phyloP scores from a whole-genome alignment of 2,113 vertebrate species.

The Gadus chalcogrammus region DNA sequence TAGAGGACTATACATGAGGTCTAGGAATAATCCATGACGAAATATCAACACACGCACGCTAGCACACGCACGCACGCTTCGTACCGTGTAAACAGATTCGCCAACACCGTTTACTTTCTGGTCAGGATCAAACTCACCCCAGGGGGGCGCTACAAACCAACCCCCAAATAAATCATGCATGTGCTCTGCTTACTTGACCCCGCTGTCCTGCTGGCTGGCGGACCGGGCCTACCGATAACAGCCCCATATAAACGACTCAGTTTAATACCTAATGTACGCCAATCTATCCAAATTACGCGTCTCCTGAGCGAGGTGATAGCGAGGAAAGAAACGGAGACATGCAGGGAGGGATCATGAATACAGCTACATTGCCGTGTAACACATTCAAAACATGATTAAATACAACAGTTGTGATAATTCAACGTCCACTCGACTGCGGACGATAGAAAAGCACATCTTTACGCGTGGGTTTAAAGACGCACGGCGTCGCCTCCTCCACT shows the following conservation, averaged over 20 bases:
- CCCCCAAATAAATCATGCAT: constrained; percentile 42
- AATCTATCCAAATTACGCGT: too few species aligned
- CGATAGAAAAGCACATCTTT: background rate
- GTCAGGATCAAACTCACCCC: constrained; percentile 17
- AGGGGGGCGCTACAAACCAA: constrained; percentile 47
- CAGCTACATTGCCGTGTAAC: background rate
- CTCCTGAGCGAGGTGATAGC: too few species aligned
- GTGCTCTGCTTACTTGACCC: constrained; percentile 43
- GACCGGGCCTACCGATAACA: too few species aligned
- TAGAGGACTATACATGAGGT: constrained; percentile 29
- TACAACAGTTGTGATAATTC: background rate
- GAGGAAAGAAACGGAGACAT: too few species aligned
- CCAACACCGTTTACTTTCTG: background rate
- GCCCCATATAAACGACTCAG: too few species aligned
- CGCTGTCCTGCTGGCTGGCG: background rate
- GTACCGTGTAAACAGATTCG: background rate
- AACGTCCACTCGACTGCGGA: background rate
- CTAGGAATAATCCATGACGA: constrained; percentile 2
- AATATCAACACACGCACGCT: too few species aligned
- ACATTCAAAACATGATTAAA: background rate
- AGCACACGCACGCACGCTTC: constrained; percentile 1
- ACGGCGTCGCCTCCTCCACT: constrained; percentile 20
- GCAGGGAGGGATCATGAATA: too few species aligned
- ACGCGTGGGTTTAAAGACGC: background rate
- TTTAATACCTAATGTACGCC: too few species aligned